Conservation (phyloP, 2,797 vertebrate species). For the Smutsia temminckii region DNA sequence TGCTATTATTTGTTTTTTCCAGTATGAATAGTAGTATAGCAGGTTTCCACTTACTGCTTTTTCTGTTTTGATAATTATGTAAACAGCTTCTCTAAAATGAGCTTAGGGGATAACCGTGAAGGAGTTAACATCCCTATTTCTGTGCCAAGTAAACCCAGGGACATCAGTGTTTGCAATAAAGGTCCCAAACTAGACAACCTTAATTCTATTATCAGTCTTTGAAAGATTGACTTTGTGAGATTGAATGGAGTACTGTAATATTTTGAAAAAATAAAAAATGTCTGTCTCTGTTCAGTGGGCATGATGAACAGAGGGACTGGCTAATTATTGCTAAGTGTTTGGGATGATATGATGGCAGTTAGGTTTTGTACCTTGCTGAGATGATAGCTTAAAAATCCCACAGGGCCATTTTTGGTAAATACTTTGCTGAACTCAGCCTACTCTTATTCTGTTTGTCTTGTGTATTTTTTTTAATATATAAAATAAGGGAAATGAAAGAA, state of each 20-base stretch:
- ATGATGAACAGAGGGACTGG: neutral
- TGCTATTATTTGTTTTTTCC: neutral
- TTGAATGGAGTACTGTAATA: neutral
- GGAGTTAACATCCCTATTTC: neutral
- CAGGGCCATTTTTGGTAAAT: neutral
- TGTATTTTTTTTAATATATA: neutral
- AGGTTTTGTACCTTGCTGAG: neutral
- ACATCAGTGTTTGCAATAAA: neutral
- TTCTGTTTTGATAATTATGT: neutral
- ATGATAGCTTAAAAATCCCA: neutral
- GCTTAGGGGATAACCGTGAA: neutral
- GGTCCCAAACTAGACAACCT: neutral
- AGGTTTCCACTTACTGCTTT: neutral
- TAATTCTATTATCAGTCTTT: neutral
- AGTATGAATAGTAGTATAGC: neutral
- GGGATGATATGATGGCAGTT: neutral
- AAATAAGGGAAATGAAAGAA: neutral
- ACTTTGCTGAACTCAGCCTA: neutral
- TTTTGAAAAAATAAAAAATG: neutral
- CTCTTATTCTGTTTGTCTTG: neutral
- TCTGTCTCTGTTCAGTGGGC: neutral
- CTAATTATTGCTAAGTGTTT: neutral
- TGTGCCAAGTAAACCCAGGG: neutral
- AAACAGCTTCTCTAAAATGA: neutral
- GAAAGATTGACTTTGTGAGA: neutral